phyloP scores from a whole-genome alignment of 2,888 invertebrate genomes.

The Nipponacmea schrenckii region DNA sequence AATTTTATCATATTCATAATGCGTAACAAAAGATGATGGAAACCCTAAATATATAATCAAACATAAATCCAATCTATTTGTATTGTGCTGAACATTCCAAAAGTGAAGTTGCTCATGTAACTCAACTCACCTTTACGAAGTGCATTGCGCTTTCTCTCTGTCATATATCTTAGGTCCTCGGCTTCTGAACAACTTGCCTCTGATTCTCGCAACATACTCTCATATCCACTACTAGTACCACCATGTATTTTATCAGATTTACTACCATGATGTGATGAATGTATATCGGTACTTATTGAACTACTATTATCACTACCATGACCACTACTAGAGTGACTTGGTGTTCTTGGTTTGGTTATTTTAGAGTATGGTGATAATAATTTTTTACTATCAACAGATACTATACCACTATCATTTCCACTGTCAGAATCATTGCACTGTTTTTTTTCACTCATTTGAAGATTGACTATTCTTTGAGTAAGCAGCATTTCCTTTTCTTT shows the following conservation, averaged over 20 bases:
- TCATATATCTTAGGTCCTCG: not conserved
- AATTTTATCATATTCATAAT: no score
- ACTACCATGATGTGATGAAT: conserved; percentile 50
- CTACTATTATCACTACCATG: conserved; percentile 67
- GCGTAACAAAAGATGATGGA: no score
- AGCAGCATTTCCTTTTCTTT: conserved; percentile 1
- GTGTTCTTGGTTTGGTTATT: conserved; percentile 65
- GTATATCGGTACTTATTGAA: conserved; percentile 55
- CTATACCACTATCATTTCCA: conserved; percentile 65
- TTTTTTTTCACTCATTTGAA: not conserved
- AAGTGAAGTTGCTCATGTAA: no score
- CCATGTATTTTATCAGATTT: conserved; percentile 59
- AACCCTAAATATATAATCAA: no score
- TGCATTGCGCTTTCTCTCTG: conserved; percentile 54
- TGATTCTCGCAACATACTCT: conserved; percentile 85
- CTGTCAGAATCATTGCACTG: conserved; percentile 58
- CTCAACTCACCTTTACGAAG: conserved; percentile 50
- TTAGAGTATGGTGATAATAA: conserved; percentile 68
- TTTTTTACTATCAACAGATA: conserved; percentile 47
- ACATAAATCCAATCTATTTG: no score
- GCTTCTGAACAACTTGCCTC: conserved; percentile 78
- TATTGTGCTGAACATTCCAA: no score
- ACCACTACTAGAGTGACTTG: conserved; percentile 67
- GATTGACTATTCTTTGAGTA: not conserved
- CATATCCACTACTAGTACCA: conserved; percentile 86